A percentile compares a stretch with the other conserved stretches of the same genome.
These are phyloP conservation scores for Neodontobutis hainanensis DNA, from an alignment of 2,113 vertebrate genomes.

Conservation along the genomic window DNA sequence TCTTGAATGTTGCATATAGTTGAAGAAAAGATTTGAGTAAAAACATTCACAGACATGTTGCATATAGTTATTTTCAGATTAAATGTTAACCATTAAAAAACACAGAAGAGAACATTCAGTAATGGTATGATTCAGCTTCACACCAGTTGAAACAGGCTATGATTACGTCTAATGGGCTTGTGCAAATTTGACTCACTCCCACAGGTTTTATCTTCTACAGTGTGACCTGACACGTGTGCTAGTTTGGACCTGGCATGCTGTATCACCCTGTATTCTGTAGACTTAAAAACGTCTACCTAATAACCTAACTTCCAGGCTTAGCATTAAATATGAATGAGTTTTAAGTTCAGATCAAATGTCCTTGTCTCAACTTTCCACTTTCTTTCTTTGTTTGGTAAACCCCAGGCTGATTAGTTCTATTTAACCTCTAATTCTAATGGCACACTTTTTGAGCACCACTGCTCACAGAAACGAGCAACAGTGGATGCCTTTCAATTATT, in stretches of 20 bases:
- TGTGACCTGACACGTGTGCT: constrained; percentile 18
- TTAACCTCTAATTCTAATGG: constrained; percentile 11
- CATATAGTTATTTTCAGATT: too few species aligned
- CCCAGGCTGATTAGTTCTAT: constrained; percentile 16
- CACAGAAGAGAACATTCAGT: not conserved
- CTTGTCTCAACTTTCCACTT: constrained; percentile 8
- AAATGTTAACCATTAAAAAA: too few species aligned
- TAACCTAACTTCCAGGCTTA: not conserved
- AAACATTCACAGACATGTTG: too few species aligned
- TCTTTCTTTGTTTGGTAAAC: constrained; percentile 25
- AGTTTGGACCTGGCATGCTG: too few species aligned
- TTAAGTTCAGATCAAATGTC: constrained; percentile 14
- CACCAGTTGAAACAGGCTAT: constrained; percentile 19
- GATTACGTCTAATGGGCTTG: constrained; percentile 22
- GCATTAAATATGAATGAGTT: constrained; percentile 19
- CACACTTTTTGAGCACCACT: constrained; percentile 10
- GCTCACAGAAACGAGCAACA: constrained; percentile 27
- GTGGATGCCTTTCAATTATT: constrained; percentile 54
- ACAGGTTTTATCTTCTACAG: constrained; percentile 47
- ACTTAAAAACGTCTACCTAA: too few species aligned
- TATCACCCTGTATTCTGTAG: too few species aligned
- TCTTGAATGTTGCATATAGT: too few species aligned
- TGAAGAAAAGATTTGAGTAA: too few species aligned
- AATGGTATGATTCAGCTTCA: not conserved
- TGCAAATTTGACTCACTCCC: constrained; percentile 43